A percentile compares a stretch with the other conserved stretches of the same genome.
Evolutionary conservation across 2,113 vertebrate genomes (phyloP).

Genomic region (Myotis lucifugus): DNA sequence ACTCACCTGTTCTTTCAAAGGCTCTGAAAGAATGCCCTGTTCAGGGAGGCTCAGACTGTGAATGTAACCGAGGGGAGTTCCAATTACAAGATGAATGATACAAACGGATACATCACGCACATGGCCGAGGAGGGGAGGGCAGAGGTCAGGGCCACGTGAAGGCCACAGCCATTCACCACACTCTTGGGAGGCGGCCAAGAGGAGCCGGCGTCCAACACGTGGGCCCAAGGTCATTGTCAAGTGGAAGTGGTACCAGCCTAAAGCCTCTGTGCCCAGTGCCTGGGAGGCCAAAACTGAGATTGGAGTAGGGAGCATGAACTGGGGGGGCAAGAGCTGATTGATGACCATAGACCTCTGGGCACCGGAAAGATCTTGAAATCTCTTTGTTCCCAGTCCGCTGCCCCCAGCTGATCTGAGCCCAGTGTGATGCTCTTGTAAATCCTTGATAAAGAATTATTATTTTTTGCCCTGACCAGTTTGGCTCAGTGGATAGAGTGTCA

Average conservation of each 20-base stretch:
- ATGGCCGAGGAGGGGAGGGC: not conserved
- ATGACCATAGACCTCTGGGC: not conserved
- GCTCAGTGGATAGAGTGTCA: too few relatives aligned
- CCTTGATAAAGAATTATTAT: not conserved
- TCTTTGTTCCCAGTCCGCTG: not conserved
- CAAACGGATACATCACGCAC: not conserved
- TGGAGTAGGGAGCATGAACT: not conserved
- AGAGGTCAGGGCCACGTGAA: not conserved
- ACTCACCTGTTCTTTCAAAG: conserved; percentile 66
- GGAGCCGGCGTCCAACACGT: not conserved
- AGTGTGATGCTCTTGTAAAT: not conserved
- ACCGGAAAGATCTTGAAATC: not conserved
- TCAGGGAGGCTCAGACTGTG: not conserved
- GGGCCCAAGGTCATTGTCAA: not conserved
- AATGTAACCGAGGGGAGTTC: not conserved
- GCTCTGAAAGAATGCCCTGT: not conserved
- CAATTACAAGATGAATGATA: not conserved
- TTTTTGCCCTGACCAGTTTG: too few relatives aligned
- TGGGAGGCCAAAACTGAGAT: not conserved
- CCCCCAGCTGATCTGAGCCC: not conserved
- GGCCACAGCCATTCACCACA: accelerated
- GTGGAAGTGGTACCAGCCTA: not conserved
- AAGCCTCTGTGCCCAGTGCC: not conserved
- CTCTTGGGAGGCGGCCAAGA: not conserved
- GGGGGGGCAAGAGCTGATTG: not conserved